phyloP scores from a whole-genome alignment of 2,888 invertebrate species.

The Sylvicola fuscatus region DNA sequence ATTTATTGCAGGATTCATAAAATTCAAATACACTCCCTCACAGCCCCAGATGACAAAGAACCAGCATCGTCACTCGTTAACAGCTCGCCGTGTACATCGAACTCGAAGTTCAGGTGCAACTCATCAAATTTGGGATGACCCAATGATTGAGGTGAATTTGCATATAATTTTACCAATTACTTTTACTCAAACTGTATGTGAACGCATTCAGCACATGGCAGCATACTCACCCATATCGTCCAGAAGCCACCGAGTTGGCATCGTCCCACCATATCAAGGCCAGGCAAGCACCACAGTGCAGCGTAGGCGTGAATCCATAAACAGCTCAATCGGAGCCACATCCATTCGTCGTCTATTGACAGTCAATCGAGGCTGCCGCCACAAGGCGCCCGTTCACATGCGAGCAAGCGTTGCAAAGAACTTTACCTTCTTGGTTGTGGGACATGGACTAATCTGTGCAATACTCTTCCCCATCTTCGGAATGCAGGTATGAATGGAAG shows the following conservation, averaged over 20 bases:
- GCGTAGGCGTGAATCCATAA: conserved; percentile 43
- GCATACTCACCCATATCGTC: conserved; percentile 39
- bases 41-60: conserved; percentile 6
- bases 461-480: conserved; percentile 21
- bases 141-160: conserved; percentile 21
- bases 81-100: conserved; percentile 20
- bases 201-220: conserved; percentile 25
- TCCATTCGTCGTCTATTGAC: conserved; percentile 55
- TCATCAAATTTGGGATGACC: conserved; percentile 24
- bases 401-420: conserved; percentile 19
- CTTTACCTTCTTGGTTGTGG: conserved; percentile 19
- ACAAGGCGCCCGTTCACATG: conserved; percentile 23
- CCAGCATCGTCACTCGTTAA: conserved; percentile 19
- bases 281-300: conserved; percentile 14
- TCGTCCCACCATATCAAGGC: conserved; percentile 21
- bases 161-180: background rate
- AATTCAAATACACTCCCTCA: background rate
- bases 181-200: background rate
- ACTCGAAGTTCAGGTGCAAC: conserved; percentile 22
- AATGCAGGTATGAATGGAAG: conserved; percentile 9
- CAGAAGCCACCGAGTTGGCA: conserved; percentile 28
- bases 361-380: conserved; percentile 26
- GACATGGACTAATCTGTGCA: conserved; percentile 19
- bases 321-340: conserved; percentile 53
- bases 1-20: no score